These are phyloP conservation scores for Catharus ustulatus DNA, from an alignment of 2,797 vertebrate genomes.

Conservation along the genomic window DNA sequence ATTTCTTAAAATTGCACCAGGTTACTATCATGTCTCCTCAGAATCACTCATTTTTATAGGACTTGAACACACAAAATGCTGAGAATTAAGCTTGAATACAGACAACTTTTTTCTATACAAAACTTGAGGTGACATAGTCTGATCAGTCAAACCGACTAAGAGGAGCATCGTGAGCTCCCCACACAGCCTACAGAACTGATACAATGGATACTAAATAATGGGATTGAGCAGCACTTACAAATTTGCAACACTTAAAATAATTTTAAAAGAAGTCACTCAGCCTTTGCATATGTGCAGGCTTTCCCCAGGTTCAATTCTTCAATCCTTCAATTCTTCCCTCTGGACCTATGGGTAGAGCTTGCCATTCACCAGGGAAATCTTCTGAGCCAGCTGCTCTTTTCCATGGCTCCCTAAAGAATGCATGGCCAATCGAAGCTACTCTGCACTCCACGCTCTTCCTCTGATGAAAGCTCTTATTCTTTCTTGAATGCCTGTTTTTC, in stretches of 20 bases:
- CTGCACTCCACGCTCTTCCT: background rate
- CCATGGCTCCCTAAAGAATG: background rate
- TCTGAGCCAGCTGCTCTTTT: background rate
- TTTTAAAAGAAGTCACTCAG: background rate
- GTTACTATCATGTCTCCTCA: background rate
- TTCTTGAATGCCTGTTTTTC: constrained; percentile 1
- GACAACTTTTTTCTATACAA: background rate
- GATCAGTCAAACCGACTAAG: background rate
- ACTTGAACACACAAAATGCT: background rate
- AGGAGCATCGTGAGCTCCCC: background rate
- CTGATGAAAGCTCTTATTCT: constrained; percentile 3
- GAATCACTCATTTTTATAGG: background rate
- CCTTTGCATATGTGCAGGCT: background rate
- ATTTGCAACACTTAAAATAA: background rate
- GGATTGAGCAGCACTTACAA: background rate
- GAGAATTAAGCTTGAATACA: background rate
- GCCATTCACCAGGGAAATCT: background rate
- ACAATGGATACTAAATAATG: background rate
- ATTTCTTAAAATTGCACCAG: background rate
- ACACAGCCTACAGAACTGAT: background rate
- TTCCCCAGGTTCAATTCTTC: background rate
- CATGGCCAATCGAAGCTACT: background rate
- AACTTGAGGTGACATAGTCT: background rate
- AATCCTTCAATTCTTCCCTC: background rate
- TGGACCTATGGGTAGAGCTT: background rate